Percentiles rank a stretch among this genome's conserved stretches.
Conservation (phyloP, 2,113 vertebrate species). For the Xerus inauris region DNA sequence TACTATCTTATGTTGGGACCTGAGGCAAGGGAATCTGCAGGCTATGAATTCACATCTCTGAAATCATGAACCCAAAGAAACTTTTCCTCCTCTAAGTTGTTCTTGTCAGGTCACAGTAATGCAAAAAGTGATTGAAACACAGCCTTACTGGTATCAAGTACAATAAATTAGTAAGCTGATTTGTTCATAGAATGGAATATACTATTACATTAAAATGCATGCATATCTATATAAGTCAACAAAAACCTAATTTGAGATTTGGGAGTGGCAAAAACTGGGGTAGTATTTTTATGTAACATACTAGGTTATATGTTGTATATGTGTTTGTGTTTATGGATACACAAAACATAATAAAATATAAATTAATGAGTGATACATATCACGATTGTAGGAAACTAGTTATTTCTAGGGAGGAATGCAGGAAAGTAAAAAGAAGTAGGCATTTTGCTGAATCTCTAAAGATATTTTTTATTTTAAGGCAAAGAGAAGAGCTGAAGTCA, state of each 20-base stretch:
- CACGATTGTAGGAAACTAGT: not conserved
- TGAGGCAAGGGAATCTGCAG: no score
- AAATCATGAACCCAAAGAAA: no score
- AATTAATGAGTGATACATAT: not conserved
- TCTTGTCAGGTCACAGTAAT: no score
- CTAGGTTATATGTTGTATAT: not conserved
- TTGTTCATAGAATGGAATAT: not conserved
- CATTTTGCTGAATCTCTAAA: constrained; percentile 13
- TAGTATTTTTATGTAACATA: not conserved
- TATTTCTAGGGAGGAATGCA: not conserved
- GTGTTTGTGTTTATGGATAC: not conserved
- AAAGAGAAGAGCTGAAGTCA: not conserved
- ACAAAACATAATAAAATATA: not conserved
- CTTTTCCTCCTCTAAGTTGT: no score
- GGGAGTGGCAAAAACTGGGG: not conserved
- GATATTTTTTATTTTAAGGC: not conserved
- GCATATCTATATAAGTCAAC: not conserved
- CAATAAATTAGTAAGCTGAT: not conserved
- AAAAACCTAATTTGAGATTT: not conserved
- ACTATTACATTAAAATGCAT: not conserved
- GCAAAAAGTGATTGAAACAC: no score
- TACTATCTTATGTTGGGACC: no score
- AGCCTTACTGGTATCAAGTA: not conserved
- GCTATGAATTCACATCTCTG: no score
- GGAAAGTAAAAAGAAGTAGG: not conserved